Evolutionary conservation across 1,140 invertebrate genomes (phyloP).

Genomic region (Andricus grossulariae): DNA sequence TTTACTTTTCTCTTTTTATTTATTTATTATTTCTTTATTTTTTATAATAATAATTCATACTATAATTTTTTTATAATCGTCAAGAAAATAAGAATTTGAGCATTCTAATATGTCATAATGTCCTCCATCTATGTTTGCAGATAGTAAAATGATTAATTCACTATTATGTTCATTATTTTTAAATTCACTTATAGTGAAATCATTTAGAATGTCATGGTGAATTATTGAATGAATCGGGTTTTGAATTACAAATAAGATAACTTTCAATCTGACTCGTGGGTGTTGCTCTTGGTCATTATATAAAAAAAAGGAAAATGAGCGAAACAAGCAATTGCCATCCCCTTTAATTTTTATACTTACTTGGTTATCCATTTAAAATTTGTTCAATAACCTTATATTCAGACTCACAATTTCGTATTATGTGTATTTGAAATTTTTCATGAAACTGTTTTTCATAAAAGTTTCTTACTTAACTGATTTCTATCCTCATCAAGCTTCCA

Average conservation of each 20-base stretch:
- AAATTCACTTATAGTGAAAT: slow-evolving; percentile 8
- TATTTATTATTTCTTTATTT: slow-evolving; percentile 31
- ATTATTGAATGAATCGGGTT: neutral
- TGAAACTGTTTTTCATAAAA: too few relatives aligned
- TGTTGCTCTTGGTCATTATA: too few relatives aligned
- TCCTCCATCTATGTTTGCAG: neutral
- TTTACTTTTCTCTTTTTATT: neutral
- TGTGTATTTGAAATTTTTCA: too few relatives aligned
- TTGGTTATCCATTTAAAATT: too few relatives aligned
- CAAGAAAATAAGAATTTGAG: neutral
- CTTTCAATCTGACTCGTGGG: too few relatives aligned
- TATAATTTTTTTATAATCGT: neutral
- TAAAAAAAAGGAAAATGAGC: too few relatives aligned
- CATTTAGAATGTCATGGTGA: neutral
- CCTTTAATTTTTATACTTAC: too few relatives aligned
- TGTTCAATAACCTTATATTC: neutral
- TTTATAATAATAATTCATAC: slow-evolving; percentile 40
- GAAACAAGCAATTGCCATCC: too few relatives aligned
- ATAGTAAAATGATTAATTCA: slow-evolving; percentile 41
- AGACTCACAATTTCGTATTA: neutral
- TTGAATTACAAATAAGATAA: neutral
- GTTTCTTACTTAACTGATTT: too few relatives aligned
- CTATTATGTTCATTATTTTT: slow-evolving; percentile 23
- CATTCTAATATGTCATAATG: slow-evolving; percentile 14
- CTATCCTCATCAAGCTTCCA: too few relatives aligned